Evolutionary conservation across 2,888 invertebrate species (phyloP), one percentile per base, ranked within the genome.

Genomic region (Synanthedon andrenaeformis): DNA sequence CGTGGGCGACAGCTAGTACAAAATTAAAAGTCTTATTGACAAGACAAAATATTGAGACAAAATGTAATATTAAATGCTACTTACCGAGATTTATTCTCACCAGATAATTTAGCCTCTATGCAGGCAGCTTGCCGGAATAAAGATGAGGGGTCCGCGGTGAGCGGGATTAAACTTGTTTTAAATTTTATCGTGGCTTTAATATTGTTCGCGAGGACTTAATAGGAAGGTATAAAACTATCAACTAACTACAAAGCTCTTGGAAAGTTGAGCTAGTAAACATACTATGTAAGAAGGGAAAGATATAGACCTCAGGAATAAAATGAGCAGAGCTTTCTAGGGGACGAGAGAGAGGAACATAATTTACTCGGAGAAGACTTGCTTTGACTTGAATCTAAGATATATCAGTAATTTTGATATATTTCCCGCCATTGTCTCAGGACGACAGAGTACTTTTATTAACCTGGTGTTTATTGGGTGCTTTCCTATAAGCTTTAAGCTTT

Each of bases 111-210:
- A 13, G 14, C 13, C 6, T 10, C 45, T 6, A 12, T 45, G 45
- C 45, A n/a, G 45, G 13, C 45, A 10, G 51, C 35, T 41, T 56
- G 42, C 56, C 42, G 48, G 54, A 48, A 65, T 63, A 59, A 63
- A 67, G 67, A 65, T 66, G 62, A 68, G 68, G 70, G 76, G 70
- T 75, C 69, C 73, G 72, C 72, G 76, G 79, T 69, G 76, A 80
- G 76, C 73, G 70, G 79, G 83, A 83, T 85, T 84, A 76, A 83
- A 83, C 79, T 83, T 82, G 82, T 84, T 84, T 82, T 82, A 82
- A 84, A 82, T 83, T 85, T 35, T 82, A 84, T 80, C 79, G 77
- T 72, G 67, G 81, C 78, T 82, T 80, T 84, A 83, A 83, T 82
- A 83, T 84, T 83, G 84, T 84, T 84, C 78, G 70, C 73, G 65